These are phyloP conservation scores for Spialia ferax DNA, from an alignment of 2,888 invertebrate species.

Conservation along the genomic window DNA sequence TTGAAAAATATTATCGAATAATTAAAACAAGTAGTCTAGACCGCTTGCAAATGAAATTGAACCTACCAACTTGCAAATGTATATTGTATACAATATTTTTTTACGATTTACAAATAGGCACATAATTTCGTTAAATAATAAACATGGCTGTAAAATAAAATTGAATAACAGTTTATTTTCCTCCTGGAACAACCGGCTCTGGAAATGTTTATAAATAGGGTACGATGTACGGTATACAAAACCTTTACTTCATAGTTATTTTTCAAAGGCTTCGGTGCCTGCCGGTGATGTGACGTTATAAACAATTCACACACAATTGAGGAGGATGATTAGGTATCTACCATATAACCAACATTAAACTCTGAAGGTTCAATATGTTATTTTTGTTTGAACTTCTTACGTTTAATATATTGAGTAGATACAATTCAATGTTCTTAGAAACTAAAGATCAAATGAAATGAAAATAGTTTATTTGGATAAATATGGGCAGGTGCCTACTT, in stretches of 20 bases:
- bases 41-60: too few relatives aligned
- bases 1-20: too few relatives aligned
- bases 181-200: neutral
- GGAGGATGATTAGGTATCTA: neutral
- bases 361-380: neutral
- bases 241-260: constrained; percentile 26
- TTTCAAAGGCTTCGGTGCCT: constrained; percentile 21
- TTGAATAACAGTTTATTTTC: constrained; percentile 4
- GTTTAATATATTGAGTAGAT: too few relatives aligned
- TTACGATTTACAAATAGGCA: too few relatives aligned
- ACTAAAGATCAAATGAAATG: too few relatives aligned
- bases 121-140: neutral
- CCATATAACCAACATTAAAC: neutral
- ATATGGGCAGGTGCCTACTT: too few relatives aligned
- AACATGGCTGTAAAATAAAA: neutral
- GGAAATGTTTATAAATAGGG: neutral
- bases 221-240: constrained; percentile 1
- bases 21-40: too few relatives aligned
- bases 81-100: too few relatives aligned
- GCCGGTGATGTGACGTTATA: constrained; percentile 23
- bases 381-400: too few relatives aligned
- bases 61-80: too few relatives aligned
- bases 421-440: too few relatives aligned
- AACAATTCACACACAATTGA: constrained; percentile 24
- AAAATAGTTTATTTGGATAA: too few relatives aligned